These are phyloP conservation scores for Natator depressus DNA, from an alignment of 2,113 vertebrate genomes.

Conservation along the genomic window DNA sequence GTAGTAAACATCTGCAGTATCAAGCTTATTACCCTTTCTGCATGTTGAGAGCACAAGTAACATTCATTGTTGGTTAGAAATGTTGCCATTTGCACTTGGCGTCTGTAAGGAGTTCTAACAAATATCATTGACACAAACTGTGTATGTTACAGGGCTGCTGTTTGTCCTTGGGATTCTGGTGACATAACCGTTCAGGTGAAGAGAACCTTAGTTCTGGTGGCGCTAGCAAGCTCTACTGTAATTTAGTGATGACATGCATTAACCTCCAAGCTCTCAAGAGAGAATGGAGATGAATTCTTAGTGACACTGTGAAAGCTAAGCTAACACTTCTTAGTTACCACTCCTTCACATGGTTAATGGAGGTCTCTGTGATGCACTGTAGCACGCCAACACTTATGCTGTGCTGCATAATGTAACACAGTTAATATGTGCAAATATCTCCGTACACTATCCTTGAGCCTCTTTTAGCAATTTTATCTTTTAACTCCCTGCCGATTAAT, in stretches of 20 bases:
- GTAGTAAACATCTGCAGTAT: not conserved
- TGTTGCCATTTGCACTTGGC: not conserved
- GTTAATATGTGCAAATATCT: not conserved
- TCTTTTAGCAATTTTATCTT: not conserved
- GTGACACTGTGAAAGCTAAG: not conserved
- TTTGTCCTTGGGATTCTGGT: not conserved
- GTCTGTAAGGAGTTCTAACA: not conserved
- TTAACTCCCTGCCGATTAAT: not conserved
- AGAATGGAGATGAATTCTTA: not conserved
- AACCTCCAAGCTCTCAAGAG: not conserved
- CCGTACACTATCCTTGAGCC: not conserved
- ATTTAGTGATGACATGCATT: not conserved
- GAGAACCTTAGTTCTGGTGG: not conserved
- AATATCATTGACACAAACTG: not conserved
- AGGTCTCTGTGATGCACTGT: fast-evolving
- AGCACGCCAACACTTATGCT: fast-evolving
- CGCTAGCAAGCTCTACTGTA: fast-evolving
- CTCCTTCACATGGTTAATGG: fast-evolving
- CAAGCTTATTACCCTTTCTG: not conserved
- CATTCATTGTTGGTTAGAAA: not conserved
- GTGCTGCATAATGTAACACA: fast-evolving
- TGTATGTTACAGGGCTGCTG: not conserved
- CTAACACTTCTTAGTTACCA: not conserved
- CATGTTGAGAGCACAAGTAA: not conserved
- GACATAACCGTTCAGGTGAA: fast-evolving